These are phyloP conservation scores for Littorina saxatilis DNA, from an alignment of 1,140 invertebrate species.

Conservation along the genomic window DNA sequence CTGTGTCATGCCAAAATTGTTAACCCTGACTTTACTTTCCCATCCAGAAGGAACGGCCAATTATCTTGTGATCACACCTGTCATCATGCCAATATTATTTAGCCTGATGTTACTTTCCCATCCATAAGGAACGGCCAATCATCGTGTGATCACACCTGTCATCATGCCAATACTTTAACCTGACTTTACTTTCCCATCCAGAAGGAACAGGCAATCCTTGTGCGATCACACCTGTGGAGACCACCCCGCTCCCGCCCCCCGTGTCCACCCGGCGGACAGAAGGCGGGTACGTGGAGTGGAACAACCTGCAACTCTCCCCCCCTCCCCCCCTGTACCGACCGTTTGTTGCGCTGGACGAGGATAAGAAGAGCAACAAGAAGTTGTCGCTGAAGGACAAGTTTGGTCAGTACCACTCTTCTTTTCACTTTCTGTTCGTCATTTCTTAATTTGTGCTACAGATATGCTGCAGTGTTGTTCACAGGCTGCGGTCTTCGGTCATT, in stretches of 20 bases:
- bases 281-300: slow-evolving; percentile 58
- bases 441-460: not conserved
- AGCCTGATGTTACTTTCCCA: too few relatives aligned
- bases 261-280: slow-evolving; percentile 56
- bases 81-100: too few relatives aligned
- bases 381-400: slow-evolving; percentile 32
- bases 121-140: too few relatives aligned
- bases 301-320: slow-evolving; percentile 62
- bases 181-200: too few relatives aligned
- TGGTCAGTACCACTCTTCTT: slow-evolving; percentile 10
- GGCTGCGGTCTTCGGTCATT: not conserved
- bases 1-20: too few relatives aligned
- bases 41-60: too few relatives aligned
- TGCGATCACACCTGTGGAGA: slow-evolving; percentile 23
- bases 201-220: not conserved
- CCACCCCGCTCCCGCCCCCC: slow-evolving; percentile 60
- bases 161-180: too few relatives aligned
- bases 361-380: slow-evolving; percentile 37
- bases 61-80: too few relatives aligned
- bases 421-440: not conserved
- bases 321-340: slow-evolving; percentile 72
- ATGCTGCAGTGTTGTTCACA: too few relatives aligned
- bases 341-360: slow-evolving; percentile 58
- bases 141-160: too few relatives aligned
- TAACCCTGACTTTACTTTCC: too few relatives aligned